Evolutionary conservation across 2,888 invertebrate genomes (phyloP).

Genomic region (Drosophila multiciliata): DNA sequence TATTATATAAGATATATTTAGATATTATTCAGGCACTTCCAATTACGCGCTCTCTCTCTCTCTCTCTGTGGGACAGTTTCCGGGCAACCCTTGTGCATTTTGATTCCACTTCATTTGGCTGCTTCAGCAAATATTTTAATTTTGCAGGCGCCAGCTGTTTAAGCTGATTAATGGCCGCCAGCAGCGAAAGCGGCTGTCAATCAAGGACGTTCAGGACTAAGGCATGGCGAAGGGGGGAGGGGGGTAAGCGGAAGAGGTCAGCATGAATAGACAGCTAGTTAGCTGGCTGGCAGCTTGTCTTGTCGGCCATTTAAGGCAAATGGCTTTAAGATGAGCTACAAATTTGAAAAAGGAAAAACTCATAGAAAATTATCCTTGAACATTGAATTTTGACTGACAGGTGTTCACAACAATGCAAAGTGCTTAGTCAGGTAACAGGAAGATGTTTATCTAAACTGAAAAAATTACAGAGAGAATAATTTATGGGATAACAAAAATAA

Average conservation of each 20-base stretch:
- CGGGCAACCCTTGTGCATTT: constrained; percentile 20
- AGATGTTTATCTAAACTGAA: constrained; percentile 1
- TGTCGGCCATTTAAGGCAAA: constrained; percentile 59
- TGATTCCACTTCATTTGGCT: constrained; percentile 57
- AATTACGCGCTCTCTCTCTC: not conserved
- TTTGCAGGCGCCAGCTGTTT: constrained; percentile 70
- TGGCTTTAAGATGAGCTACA: constrained; percentile 55
- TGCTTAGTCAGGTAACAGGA: constrained; percentile 6
- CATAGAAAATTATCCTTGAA: constrained; percentile 7
- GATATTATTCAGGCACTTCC: constrained; percentile 3
- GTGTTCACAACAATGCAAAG: constrained; percentile 5
- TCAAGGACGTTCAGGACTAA: constrained; percentile 52
- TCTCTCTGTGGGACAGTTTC: not conserved
- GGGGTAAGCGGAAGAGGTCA: not conserved
- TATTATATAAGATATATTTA: not conserved
- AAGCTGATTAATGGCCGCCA: constrained; percentile 71
- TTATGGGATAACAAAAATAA: not conserved
- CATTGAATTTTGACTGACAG: constrained; percentile 15
- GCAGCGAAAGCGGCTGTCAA: constrained; percentile 63
- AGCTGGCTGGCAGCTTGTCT: constrained; percentile 52
- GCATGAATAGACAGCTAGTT: constrained; percentile 60
- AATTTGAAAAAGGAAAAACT: constrained; percentile 24
- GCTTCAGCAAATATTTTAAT: constrained; percentile 61
- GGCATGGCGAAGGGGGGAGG: not conserved
- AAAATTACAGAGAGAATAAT: not conserved